A percentile compares a stretch with the other conserved stretches of the same genome.
These are phyloP conservation scores for Aphyosemion australe DNA, from an alignment of 2,113 vertebrate species.

Conservation along the genomic window DNA sequence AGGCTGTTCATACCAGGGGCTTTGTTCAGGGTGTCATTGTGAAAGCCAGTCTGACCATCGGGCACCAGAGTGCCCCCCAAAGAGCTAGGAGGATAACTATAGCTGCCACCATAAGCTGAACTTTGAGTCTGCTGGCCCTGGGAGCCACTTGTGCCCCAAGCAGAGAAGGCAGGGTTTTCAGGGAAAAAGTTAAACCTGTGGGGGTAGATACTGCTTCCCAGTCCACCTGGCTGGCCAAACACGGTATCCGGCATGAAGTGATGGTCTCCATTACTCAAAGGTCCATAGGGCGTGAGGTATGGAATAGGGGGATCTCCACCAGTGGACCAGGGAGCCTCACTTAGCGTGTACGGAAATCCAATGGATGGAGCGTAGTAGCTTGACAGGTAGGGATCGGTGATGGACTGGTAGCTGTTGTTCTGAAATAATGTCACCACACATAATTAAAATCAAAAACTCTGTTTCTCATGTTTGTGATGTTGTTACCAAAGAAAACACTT, in stretches of 20 bases:
- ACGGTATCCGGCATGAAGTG: slow-evolving; percentile 95
- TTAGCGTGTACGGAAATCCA: slow-evolving; percentile 94
- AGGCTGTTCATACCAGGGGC: slow-evolving; percentile 96
- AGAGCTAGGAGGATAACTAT: slow-evolving; percentile 93
- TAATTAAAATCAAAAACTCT: too few relatives aligned
- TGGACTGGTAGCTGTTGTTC: slow-evolving; percentile 96
- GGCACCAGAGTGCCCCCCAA: slow-evolving; percentile 90
- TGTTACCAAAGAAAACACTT: slow-evolving; percentile 12
- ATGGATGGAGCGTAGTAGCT: slow-evolving; percentile 97
- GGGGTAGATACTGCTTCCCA: slow-evolving; percentile 92
- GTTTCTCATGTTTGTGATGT: background rate
- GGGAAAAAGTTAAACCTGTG: slow-evolving; percentile 97
- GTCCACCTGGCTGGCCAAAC: slow-evolving; percentile 92
- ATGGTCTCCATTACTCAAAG: slow-evolving; percentile 94
- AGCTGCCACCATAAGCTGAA: slow-evolving; percentile 92
- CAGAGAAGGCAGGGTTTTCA: slow-evolving; percentile 93
- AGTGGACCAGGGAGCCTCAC: slow-evolving; percentile 94
- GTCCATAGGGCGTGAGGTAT: slow-evolving; percentile 93
- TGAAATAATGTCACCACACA: slow-evolving; percentile 50
- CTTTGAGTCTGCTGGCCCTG: slow-evolving; percentile 95
- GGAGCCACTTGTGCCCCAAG: slow-evolving; percentile 92
- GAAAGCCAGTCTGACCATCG: slow-evolving; percentile 93
- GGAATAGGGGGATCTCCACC: slow-evolving; percentile 95
- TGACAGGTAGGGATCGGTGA: slow-evolving; percentile 94
- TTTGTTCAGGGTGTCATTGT: slow-evolving; percentile 90